These are phyloP conservation scores for Cydia pomonella DNA, from an alignment of 1,140 invertebrate genomes.

Conservation along the genomic window DNA sequence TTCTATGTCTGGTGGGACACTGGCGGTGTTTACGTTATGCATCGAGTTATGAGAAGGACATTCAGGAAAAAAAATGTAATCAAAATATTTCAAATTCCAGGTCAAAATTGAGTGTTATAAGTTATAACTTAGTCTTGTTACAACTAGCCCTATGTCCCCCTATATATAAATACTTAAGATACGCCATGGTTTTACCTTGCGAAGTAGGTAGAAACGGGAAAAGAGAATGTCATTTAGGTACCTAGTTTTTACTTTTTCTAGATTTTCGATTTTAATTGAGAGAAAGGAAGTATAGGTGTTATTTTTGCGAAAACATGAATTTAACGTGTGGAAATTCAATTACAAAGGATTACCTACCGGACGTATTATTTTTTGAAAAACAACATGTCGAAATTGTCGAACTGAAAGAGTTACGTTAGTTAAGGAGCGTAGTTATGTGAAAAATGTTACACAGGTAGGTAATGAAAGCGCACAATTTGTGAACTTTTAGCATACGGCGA, in stretches of 20 bases:
- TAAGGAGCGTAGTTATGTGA: slow-evolving; percentile 7
- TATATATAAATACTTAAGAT: too few species aligned
- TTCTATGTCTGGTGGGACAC: too few species aligned
- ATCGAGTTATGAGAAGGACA: too few species aligned
- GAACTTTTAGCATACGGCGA: slow-evolving; percentile 11
- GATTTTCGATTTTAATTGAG: neutral
- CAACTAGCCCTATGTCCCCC: too few species aligned
- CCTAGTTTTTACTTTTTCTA: neutral
- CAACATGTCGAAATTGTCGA: slow-evolving; percentile 11
- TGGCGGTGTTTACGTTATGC: too few species aligned
- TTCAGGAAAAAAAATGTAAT: too few species aligned
- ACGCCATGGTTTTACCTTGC: too few species aligned
- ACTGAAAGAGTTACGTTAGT: neutral
- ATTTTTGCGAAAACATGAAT: neutral
- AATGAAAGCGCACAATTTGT: neutral
- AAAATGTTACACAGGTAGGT: neutral
- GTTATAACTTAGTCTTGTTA: too few species aligned
- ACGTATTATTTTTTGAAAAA: neutral
- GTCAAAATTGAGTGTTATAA: too few species aligned
- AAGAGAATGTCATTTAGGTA: too few species aligned
- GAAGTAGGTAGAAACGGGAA: too few species aligned
- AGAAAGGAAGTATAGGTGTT: neutral
- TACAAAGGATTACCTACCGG: neutral
- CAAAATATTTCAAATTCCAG: too few species aligned
- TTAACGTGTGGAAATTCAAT: neutral